Evolutionary conservation across 2,113 vertebrate species (phyloP).

Genomic region (Malurus melanocephalus): DNA sequence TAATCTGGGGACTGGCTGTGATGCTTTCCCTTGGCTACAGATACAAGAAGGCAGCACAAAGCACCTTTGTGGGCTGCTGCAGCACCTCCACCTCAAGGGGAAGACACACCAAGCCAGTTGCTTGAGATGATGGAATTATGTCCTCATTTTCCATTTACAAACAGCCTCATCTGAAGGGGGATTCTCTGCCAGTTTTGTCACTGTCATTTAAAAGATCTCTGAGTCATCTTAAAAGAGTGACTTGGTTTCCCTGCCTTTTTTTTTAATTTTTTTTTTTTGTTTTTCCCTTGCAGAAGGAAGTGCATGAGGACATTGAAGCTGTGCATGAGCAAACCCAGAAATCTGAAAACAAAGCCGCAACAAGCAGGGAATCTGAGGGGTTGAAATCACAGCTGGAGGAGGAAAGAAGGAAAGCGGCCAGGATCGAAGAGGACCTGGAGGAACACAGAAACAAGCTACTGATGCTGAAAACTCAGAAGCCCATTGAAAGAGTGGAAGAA

Average conservation of each 20-base stretch:
- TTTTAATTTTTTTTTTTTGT: accelerated
- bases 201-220: not conserved
- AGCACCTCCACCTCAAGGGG: not conserved
- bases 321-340: slow-evolving; percentile 67
- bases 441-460: slow-evolving; percentile 77
- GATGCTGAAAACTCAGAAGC: slow-evolving; percentile 84
- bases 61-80: not conserved
- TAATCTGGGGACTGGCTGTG: not conserved
- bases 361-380: slow-evolving; percentile 56
- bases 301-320: slow-evolving; percentile 68
- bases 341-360: slow-evolving; percentile 61
- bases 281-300: slow-evolving; percentile 79
- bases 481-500: slow-evolving; percentile 88
- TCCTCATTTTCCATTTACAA: not conserved
- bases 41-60: not conserved
- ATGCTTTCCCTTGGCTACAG: not conserved
- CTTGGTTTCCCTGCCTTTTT: not conserved
- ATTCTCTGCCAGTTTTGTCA: not conserved
- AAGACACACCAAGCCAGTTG: not conserved
- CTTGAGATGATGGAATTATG: not conserved
- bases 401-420: slow-evolving; percentile 75
- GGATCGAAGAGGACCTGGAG: slow-evolving; percentile 73
- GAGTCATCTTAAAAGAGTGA: not conserved
- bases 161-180: not conserved
- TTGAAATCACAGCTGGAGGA: slow-evolving; percentile 78